Evolutionary conservation across 2,797 vertebrate genomes (phyloP), one percentile per base, ranked within the genome.

Genomic region (Pyrocephalus nanus): DNA sequence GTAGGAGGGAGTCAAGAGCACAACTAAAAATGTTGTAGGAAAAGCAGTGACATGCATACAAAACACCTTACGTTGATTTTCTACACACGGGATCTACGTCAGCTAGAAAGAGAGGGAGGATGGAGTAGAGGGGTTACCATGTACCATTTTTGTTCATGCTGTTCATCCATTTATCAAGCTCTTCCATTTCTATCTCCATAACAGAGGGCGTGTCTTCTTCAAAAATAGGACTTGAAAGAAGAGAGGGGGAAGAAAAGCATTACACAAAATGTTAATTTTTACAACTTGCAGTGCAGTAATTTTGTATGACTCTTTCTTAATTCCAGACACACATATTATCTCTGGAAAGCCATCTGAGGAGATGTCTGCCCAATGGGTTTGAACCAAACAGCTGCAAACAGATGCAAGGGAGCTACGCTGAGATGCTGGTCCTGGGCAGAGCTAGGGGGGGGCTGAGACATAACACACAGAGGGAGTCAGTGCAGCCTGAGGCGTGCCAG

Each of bases 201-300:
- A 99, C 99, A 58, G 99, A 99, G 25, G 99, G 99, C 0, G 99
- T 99, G 54, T 99, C 99, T 75, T 99, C 99, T 95, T 99, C 99
- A 98, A 99, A 99, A 98, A 99, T 99, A 73, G 99, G 99, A 97
- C 99, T 99, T 90, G 61, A 88, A 60, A 64, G 15, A 38, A 74
- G 50, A 72, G 86, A 61, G 65, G 40, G 50, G 42, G 0, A 15
- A 71, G 86, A 77, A 66, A 73, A 34, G 12, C 67, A 58, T 97
- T 95, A 90, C 42, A 85, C 45, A 66, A 82, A 70, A 67, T 8
- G 20, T 83, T 53, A 45, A 79, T 88, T 95, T 54, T 72, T 73
- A 27, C 53, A 40, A 23, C 1, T 70, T 77, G 26, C 36, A 77
- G 48, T 6, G 12, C 9, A n/a, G 23, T n/a, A 51, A 40, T 85